Base-by-base conservation (phyloP, 2,113 vertebrate genomes). In the Dermatemys mawii region DNA sequence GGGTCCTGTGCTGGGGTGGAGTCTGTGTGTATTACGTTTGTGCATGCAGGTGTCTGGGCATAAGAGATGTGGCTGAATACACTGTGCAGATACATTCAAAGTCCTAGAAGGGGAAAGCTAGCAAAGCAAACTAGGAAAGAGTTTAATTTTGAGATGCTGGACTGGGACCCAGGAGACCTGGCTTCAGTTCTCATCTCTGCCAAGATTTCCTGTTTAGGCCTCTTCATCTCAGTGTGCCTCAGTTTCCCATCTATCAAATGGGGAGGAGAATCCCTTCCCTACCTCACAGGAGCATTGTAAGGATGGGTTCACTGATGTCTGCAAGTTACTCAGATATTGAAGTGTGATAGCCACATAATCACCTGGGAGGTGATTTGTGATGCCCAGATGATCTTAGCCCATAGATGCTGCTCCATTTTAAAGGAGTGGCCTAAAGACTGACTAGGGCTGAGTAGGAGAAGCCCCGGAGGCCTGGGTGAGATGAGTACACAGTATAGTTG, bases 71-170 rank as follows among this genome's bases (percentile, higher is more conserved):
- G 3, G 12, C 0, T 13, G 8, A 29, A 16, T 21, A 16, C 10
- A 8, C 26, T 78, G 4, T 10, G 0, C 0, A 26, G 44, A 27
- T 76, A 0, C 41, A 89, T 81, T 55, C 17, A 24, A 29, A 27
- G 38, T 11, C 38, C 5, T 11, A 27, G 78, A 2, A 48, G n/a
- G 87, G 6, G 4, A n/a, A 4, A 29, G 7, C 4, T 12, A 54
- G 16, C 8, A 8, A 73, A 55, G 24, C 50, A 75, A 26, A 57
- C 35, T 84, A 17, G 41, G 1, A 48, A 2, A 16, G 38, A 57
- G 11, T 21, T 24, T 21, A 41, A 5, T 48, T 75, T 78, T 73
- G 24, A n/a, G 50, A 32, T 80, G 78, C 13, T n/a, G 35, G 48
- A 11, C 13, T 46, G 38, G 46, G 41, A 27, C 44, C 26, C 6